Conservation (phyloP, 2,113 vertebrate genomes). For the Poeciliopsis retropinna region DNA sequence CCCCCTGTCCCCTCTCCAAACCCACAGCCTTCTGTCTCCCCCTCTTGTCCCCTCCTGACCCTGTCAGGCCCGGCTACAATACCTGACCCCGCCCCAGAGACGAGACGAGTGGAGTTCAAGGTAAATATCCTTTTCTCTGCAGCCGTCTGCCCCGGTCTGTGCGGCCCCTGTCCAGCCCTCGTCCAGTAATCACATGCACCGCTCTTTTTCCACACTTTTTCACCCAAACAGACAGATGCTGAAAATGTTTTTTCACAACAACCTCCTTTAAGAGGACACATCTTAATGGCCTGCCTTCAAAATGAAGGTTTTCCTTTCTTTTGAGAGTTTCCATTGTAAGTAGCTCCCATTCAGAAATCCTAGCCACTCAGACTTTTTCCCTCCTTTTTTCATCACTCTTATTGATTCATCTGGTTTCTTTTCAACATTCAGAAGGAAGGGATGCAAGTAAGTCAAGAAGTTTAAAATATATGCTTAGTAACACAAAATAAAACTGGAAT, state of each 20-base stretch:
- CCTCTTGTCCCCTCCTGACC: conserved; percentile 62
- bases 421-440: conserved; percentile 19
- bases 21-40: conserved; percentile 40
- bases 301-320: conserved; percentile 48
- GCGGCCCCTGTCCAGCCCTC: conserved; percentile 34
- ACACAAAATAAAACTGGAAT: neutral
- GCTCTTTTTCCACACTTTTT: conserved; percentile 57
- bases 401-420: conserved; percentile 34
- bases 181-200: conserved; percentile 69
- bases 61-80: conserved; percentile 70
- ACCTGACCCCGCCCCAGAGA: conserved; percentile 73
- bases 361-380: conserved; percentile 45
- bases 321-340: conserved; percentile 35
- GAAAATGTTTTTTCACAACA: conserved; percentile 2
- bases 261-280: conserved; percentile 24
- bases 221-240: conserved; percentile 36
- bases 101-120: conserved; percentile 79
- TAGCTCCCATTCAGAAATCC: conserved; percentile 45
- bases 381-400: conserved; percentile 50
- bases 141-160: conserved; percentile 53
- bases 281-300: conserved; percentile 36
- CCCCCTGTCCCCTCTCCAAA: conserved; percentile 51
- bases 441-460: conserved; percentile 30
- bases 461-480: conserved; percentile 49
- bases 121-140: conserved; percentile 71